Percentiles rank a stretch among this genome's conserved stretches.
These are phyloP conservation scores for Ypsolopha sequella DNA, from an alignment of 2,888 invertebrate species.

Conservation along the genomic window DNA sequence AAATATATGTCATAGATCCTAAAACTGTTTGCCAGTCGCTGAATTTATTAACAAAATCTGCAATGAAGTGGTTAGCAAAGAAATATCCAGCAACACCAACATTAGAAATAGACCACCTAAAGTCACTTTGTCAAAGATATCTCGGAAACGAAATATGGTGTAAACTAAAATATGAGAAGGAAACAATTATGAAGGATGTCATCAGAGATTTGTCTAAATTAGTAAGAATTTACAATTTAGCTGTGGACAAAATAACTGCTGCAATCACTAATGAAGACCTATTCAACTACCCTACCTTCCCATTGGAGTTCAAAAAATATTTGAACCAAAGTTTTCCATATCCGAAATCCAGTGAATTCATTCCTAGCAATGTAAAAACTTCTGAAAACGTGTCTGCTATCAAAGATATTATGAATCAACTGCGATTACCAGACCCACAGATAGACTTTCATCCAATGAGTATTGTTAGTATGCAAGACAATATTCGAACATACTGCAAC, in stretches of 20 bases:
- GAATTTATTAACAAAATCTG: conserved; percentile 37
- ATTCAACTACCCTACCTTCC: conserved; percentile 73
- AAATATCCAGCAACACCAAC: conserved; percentile 58
- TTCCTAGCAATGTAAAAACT: conserved; percentile 72
- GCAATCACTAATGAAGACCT: conserved; percentile 72
- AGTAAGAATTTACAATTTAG: conserved; percentile 75
- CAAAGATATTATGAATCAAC: conserved; percentile 58
- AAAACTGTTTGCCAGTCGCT: conserved; percentile 34
- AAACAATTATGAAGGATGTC: conserved; percentile 46
- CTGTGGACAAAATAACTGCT: conserved; percentile 71
- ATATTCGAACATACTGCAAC: conserved; percentile 59
- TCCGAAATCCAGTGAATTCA: conserved; percentile 77
- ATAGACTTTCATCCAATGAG: conserved; percentile 52
- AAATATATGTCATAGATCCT: conserved; percentile 36
- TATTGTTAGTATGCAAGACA: conserved; percentile 49
- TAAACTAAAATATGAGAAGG: conserved; percentile 48
- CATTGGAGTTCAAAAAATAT: conserved; percentile 73
- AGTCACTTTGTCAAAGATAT: conserved; percentile 66
- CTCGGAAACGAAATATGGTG: conserved; percentile 75
- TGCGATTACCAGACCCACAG: conserved; percentile 66
- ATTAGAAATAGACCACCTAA: conserved; percentile 69
- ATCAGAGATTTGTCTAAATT: conserved; percentile 70
- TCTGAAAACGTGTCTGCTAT: conserved; percentile 59
- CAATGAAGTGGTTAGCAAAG: conserved; percentile 63
- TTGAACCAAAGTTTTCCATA: conserved; percentile 56